These are phyloP conservation scores for Caenorhabditis briggsae DNA, from an alignment of 1,140 invertebrate species.

Conservation along the genomic window DNA sequence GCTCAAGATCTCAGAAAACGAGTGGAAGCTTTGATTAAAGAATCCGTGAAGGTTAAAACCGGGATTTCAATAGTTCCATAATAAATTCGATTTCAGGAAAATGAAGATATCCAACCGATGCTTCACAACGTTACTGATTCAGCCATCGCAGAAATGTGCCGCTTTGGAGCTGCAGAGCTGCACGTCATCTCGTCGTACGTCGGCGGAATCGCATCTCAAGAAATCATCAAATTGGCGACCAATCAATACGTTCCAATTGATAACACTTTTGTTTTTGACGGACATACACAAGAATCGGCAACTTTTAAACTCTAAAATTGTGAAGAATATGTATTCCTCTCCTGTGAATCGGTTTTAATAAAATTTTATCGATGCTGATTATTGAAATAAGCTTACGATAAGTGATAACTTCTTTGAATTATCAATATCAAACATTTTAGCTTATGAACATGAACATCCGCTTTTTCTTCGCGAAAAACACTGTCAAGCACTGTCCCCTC, in stretches of 20 bases:
- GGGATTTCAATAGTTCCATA: neutral
- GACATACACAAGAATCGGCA: conserved; percentile 53
- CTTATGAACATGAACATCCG: too few relatives aligned
- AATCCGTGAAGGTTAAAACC: conserved; percentile 1
- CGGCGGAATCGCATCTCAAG: conserved; percentile 90
- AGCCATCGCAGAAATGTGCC: conserved; percentile 73
- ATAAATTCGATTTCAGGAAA: conserved; percentile 34
- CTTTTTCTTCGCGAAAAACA: neutral
- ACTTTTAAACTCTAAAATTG: conserved; percentile 58
- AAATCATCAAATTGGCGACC: conserved; percentile 95
- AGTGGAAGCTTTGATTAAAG: conserved; percentile 44
- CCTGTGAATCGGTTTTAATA: too few relatives aligned
- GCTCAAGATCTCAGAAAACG: conserved; percentile 58
- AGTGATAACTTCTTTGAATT: too few relatives aligned
- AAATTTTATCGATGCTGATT: too few relatives aligned
- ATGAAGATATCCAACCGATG: conserved; percentile 22
- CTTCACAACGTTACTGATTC: conserved; percentile 18
- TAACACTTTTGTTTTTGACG: conserved; percentile 96
- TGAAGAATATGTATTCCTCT: too few relatives aligned
- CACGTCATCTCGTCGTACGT: conserved; percentile 84
- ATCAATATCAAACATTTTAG: too few relatives aligned
- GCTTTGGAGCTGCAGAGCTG: conserved; percentile 91
- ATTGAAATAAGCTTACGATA: too few relatives aligned
- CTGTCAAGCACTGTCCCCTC: neutral
- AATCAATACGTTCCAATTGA: conserved; percentile 94